Evolutionary conservation across 2,888 invertebrate species (phyloP).

Genomic region (Druceiella hillmani): DNA sequence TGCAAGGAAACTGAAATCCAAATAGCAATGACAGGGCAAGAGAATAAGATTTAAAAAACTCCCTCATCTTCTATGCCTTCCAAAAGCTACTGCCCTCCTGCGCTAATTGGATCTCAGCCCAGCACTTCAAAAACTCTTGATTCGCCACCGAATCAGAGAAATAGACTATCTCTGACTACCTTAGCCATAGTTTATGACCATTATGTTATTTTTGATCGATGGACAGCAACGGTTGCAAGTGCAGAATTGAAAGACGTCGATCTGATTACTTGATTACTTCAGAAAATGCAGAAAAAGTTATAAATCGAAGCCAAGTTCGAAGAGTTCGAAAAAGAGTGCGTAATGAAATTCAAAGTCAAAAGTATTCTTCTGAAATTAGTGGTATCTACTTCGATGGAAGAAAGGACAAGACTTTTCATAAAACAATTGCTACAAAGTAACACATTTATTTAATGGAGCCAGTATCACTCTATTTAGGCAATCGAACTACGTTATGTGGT

Average conservation of each 20-base stretch:
- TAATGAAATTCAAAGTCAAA: constrained; percentile 6
- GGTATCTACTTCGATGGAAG: constrained; percentile 22
- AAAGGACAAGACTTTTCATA: constrained; percentile 20
- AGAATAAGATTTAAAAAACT: too few species aligned
- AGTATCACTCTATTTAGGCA: constrained; percentile 11
- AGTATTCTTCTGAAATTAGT: constrained; percentile 8
- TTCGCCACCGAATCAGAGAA: too few species aligned
- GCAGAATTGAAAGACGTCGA: constrained; percentile 20
- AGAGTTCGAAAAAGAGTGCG: constrained; percentile 15
- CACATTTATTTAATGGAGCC: constrained; percentile 7
- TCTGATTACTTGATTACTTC: constrained; percentile 18
- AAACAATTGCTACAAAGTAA: constrained; percentile 9
- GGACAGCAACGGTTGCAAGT: constrained; percentile 19
- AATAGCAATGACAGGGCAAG: too few species aligned
- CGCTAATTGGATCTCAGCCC: too few species aligned
- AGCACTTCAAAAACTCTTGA: too few species aligned
- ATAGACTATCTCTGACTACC: constrained; percentile 4
- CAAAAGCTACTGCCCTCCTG: too few species aligned
- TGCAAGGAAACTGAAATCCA: neutral
- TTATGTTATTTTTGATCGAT: constrained; percentile 18
- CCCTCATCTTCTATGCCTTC: too few species aligned
- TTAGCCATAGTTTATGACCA: constrained; percentile 15
- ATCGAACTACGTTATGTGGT: constrained; percentile 10
- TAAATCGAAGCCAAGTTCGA: constrained; percentile 21
- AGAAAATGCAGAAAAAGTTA: constrained; percentile 17